These are phyloP conservation scores for Vulpes vulpes DNA, from an alignment of 2,113 vertebrate species.

Conservation along the genomic window DNA sequence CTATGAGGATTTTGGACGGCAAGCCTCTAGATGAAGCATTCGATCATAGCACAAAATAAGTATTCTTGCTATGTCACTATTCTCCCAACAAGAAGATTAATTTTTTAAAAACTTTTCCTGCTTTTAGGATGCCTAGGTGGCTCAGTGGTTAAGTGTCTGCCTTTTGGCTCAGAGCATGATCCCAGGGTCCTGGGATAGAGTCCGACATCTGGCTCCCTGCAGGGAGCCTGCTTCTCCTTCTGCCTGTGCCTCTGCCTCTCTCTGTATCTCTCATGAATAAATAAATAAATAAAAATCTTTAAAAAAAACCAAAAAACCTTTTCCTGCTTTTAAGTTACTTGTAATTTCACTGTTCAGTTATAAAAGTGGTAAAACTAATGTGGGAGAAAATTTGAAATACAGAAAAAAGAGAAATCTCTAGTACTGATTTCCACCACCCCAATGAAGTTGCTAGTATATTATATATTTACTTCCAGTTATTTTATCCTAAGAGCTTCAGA, in stretches of 20 bases:
- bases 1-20: neutral
- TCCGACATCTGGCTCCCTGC: too few species aligned
- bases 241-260: too few species aligned
- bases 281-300: too few species aligned
- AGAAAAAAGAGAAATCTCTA: neutral
- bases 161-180: too few species aligned
- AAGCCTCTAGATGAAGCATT: neutral
- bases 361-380: conserved; percentile 29
- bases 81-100: neutral
- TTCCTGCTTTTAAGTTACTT: neutral
- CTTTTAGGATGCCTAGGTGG: neutral
- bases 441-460: conserved; percentile 23
- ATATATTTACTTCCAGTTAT: neutral
- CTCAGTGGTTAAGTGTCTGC: too few species aligned
- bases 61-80: neutral
- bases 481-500: conserved; percentile 3
- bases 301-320: neutral
- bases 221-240: too few species aligned
- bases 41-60: neutral
- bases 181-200: too few species aligned
- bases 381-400: conserved; percentile 16
- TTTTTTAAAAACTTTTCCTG: neutral
- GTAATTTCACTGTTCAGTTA: conserved; percentile 11
- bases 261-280: too few species aligned
- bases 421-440: neutral